Evolutionary conservation across 2,888 invertebrate genomes (phyloP), one percentile per base, ranked within the genome.

Genomic region (Phasia obesa): DNA sequence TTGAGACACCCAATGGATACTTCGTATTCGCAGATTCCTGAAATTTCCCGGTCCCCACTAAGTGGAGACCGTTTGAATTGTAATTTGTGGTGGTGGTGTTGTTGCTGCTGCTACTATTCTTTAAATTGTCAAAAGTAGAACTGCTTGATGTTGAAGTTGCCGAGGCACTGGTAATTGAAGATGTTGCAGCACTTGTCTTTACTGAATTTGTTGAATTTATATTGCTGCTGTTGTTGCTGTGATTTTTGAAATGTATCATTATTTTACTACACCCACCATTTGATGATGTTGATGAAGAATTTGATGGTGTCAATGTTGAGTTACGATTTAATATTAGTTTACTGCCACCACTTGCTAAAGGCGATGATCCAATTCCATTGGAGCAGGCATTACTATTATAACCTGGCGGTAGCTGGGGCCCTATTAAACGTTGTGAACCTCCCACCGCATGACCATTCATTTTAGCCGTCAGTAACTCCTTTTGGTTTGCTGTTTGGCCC

Each of bases 231-330:
- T 69, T 69, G 25, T 25, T 51, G 55, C 65, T 79, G 19, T 82
- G 83, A 62, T 92, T 92, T 82, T 92, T 93, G 44, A 93, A 90
- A 7, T 93, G 92, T 85, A 92, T 92, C 87, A 92, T 92, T 79
- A 93, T 87, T 78, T 88, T 87, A 31, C 85, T 86, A 60, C 85
- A 85, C 6, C 53, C 73, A 49, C 59, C 67, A 67, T 76, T 79
- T 71, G 69, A 31, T 21, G 57, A n/a, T 25, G 75, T 23, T 11
- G 73, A 31, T 11, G 73, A 23, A 17, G 74, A 38, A 15, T 38
- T 70, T 15, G 67, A 35, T 23, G 67, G 11, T 17, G 60, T 15
- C 1, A 59, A 21, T 31, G 77, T 42, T 11, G 73, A 76, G 64
- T 42, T 81, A 62, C 62, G 86, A 80, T 70, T 87, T 76, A 85